Evolutionary conservation across 2,888 invertebrate species (phyloP).

Genomic region (Tryphoninae sp.): DNA sequence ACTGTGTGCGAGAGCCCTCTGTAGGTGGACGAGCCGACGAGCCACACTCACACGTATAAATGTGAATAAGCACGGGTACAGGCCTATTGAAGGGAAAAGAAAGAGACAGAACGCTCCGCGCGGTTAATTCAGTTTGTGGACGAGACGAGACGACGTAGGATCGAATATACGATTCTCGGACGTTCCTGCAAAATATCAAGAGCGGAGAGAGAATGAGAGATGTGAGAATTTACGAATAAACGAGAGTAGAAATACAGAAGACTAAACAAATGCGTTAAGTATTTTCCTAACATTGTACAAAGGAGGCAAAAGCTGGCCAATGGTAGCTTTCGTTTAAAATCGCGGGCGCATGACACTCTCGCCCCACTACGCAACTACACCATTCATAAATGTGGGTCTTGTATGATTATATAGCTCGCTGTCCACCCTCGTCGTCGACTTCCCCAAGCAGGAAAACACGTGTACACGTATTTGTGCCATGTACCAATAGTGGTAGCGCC

Average conservation of each 20-base stretch:
- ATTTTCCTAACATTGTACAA: neutral
- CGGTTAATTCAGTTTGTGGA: constrained; percentile 50
- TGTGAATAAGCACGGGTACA: neutral
- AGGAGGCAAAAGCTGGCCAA: constrained; percentile 1
- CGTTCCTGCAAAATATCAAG: neutral
- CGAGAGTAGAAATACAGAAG: neutral
- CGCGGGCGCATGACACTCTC: constrained; percentile 48
- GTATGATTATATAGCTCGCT: constrained; percentile 8
- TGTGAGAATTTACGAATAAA: neutral
- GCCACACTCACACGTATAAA: neutral
- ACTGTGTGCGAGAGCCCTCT: constrained; percentile 38
- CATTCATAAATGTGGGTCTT: constrained; percentile 75
- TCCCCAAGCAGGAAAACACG: neutral
- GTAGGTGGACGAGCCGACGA: neutral
- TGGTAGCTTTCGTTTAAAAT: neutral
- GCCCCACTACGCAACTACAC: constrained; percentile 71
- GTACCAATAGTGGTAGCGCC: neutral
- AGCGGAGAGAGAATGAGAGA: neutral
- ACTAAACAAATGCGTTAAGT: neutral
- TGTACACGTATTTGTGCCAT: neutral
- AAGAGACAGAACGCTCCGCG: constrained; percentile 19
- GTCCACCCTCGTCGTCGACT: constrained; percentile 42
- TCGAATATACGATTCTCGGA: neutral
- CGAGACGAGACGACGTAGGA: constrained; percentile 46
- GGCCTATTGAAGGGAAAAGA: neutral